Evolutionary conservation across 2,888 invertebrate species (phyloP), one percentile per base, ranked within the genome.

Genomic region (Folsomia manolachei): DNA sequence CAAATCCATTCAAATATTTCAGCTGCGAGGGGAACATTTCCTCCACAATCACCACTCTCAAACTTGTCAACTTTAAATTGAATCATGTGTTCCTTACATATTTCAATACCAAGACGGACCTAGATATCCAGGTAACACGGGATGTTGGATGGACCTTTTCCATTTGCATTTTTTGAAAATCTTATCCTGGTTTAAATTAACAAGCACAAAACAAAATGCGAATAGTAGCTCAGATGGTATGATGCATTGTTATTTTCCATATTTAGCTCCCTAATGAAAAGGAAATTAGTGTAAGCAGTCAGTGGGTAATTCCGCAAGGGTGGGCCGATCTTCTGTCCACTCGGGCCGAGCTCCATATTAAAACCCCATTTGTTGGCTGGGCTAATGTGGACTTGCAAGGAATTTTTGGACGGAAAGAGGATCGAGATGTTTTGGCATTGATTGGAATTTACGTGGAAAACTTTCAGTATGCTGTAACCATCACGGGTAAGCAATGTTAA

Each of bases 51-150:
- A 63, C 51, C 11, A 66, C 69, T 51, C 69, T 71, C 63, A 67
- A 72, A 56, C 27, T 63, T 11, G 27, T 79, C 18, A 61, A 70
- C 64, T n/a, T 79, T 21, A 78, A 69, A 24, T 67, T 81, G 27
- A 65, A 63, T 65, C 81, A 81, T 63, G 71, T 69, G 14, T 77
- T 79, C 63, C 72, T 77, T 60, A 71, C 63, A 62, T 71, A 68
- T 19, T 70, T 78, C 51, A 77, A 76, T 71, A 70, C 75, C 53
- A 80, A 78, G 71, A 81, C 79, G 9, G 80, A 81, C 75, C 70
- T 80, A 65, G 81, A 81, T 70, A 76, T 81, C 75, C 78, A 81
- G 79, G 81, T 81, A 77, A n/a, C n/a, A n/a, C n/a, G n/a, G n/a
- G n/a, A n/a, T n/a, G n/a, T n/a, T n/a, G n/a, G n/a, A n/a, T n/a